These are phyloP conservation scores for Drosophila parabipectinata DNA, from an alignment of 1,140 invertebrate species.

Conservation along the genomic window DNA sequence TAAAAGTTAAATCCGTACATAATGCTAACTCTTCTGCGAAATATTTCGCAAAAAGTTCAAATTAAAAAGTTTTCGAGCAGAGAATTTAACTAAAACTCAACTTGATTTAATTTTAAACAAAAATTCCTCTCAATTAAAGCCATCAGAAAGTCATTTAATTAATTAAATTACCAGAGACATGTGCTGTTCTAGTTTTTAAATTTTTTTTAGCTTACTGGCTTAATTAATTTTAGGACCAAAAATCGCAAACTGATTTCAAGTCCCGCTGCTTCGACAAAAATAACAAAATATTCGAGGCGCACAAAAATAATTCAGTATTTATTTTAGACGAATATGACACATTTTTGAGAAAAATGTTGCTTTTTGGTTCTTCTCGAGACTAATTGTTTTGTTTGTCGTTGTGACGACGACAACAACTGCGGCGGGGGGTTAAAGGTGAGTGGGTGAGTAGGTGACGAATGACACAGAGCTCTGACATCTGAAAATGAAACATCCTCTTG, in stretches of 20 bases:
- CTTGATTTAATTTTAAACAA: not conserved
- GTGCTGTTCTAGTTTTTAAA: constrained; percentile 17
- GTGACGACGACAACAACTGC: not conserved
- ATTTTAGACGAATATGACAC: constrained; percentile 59
- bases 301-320: constrained; percentile 32
- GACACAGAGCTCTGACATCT: constrained; percentile 26
- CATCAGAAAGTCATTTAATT: constrained; percentile 56
- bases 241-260: not conserved
- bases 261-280: constrained; percentile 11
- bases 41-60: constrained; percentile 23
- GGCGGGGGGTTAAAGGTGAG: constrained; percentile 43
- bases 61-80: constrained; percentile 28
- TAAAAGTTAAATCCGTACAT: constrained; percentile 31
- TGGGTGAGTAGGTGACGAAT: constrained; percentile 60
- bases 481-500: not conserved
- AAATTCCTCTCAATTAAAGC: constrained; percentile 22
- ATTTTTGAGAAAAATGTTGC: constrained; percentile 24
- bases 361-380: constrained; percentile 47
- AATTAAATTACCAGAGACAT: constrained; percentile 53
- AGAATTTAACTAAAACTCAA: constrained; percentile 8
- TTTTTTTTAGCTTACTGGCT: not conserved
- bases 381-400: constrained; percentile 66
- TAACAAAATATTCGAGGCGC: constrained; percentile 22
- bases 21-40: constrained; percentile 11
- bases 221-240: constrained; percentile 14